Conservation (phyloP, 2,888 invertebrate genomes). For the Teinopalpus imperialis region DNA sequence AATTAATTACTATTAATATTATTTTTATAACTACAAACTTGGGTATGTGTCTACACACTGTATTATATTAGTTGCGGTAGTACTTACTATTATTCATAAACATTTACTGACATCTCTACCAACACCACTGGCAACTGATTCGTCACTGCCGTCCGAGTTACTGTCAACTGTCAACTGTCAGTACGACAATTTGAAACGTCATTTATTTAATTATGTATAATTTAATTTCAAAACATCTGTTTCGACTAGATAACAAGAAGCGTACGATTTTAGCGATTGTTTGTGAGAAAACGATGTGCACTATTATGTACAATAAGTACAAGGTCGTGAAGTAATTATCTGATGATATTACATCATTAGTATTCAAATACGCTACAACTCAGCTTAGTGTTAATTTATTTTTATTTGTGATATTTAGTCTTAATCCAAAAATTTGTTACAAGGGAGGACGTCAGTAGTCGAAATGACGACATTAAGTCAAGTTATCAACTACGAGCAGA, state of each 20-base stretch:
- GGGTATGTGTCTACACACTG: too few relatives aligned
- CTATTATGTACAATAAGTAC: conserved; percentile 31
- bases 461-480: conserved; percentile 60
- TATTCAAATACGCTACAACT: conserved; percentile 16
- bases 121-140: too few relatives aligned
- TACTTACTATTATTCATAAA: too few relatives aligned
- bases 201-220: not conserved
- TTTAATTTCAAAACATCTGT: not conserved
- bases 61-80: too few relatives aligned
- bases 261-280: conserved; percentile 24
- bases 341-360: conserved; percentile 32
- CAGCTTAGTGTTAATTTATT: not conserved
- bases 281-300: conserved; percentile 12
- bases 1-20: too few relatives aligned
- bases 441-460: conserved; percentile 3
- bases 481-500: conserved; percentile 62
- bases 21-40: too few relatives aligned
- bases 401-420: too few relatives aligned
- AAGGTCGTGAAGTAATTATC: conserved; percentile 28
- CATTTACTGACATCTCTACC: too few relatives aligned
- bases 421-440: not conserved
- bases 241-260: not conserved
- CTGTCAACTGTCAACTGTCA: too few relatives aligned
- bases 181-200: too few relatives aligned
- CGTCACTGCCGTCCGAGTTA: too few relatives aligned